These are phyloP conservation scores for Galleria mellonella DNA, from an alignment of 1,140 invertebrate genomes.

Conservation along the genomic window DNA sequence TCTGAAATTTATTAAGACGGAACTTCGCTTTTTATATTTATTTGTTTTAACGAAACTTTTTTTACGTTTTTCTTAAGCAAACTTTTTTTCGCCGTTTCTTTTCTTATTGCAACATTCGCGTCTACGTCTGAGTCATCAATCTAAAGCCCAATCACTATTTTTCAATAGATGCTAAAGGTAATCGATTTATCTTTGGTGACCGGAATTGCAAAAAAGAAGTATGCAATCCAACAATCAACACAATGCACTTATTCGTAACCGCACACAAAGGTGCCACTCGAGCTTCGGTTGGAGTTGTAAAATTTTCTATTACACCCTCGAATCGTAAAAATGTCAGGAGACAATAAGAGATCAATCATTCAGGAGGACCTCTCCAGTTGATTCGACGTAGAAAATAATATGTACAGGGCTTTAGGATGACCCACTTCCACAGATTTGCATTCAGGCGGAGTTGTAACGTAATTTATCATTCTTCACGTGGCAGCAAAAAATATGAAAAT, in stretches of 20 bases:
- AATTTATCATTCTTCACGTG: slow-evolving; percentile 63
- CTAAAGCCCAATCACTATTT: slow-evolving; percentile 5
- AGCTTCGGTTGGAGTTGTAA: slow-evolving; percentile 25
- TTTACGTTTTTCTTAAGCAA: slow-evolving; percentile 1
- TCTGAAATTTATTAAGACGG: slow-evolving; percentile 11
- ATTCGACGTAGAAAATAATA: slow-evolving; percentile 63
- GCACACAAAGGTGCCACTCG: slow-evolving; percentile 42
- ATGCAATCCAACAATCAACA: slow-evolving; percentile 10
- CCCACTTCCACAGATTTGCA: slow-evolving; percentile 67
- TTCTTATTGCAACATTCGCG: slow-evolving; percentile 5
- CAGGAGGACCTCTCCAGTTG: slow-evolving; percentile 35
- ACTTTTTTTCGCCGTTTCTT: slow-evolving; percentile 5
- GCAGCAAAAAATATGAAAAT: slow-evolving; percentile 45
- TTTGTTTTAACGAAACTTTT: background rate
- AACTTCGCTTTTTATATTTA: slow-evolving; percentile 8
- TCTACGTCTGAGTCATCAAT: slow-evolving; percentile 2
- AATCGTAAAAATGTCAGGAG: slow-evolving; percentile 62
- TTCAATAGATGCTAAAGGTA: slow-evolving; percentile 6
- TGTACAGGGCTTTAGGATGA: slow-evolving; percentile 34
- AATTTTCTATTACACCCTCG: slow-evolving; percentile 49
- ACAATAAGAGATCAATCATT: slow-evolving; percentile 69
- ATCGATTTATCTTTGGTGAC: slow-evolving; percentile 50
- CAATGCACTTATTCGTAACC: slow-evolving; percentile 33
- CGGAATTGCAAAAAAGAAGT: slow-evolving; percentile 54
- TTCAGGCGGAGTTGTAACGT: slow-evolving; percentile 42